These are phyloP conservation scores for Coelopa pilipes DNA, from an alignment of 2,888 invertebrate species.

Conservation along the genomic window DNA sequence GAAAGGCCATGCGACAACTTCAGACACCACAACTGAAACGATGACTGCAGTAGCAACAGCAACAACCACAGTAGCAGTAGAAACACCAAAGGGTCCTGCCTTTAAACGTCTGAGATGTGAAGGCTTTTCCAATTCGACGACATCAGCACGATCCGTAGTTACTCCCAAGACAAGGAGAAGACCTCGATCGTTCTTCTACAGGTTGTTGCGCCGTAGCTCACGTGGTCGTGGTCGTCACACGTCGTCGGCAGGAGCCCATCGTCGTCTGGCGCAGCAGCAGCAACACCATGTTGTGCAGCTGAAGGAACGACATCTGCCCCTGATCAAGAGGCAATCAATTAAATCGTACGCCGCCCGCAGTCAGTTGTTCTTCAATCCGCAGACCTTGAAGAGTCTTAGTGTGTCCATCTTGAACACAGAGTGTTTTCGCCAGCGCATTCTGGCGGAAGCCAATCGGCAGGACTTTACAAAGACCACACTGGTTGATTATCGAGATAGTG, in stretches of 20 bases:
- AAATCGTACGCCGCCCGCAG: conserved; percentile 43
- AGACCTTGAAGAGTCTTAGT: conserved; percentile 53
- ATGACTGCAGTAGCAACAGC: background rate
- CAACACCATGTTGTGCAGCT: conserved; percentile 35
- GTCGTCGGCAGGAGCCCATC: background rate
- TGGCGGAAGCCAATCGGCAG: background rate
- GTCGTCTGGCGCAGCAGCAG: conserved; percentile 20
- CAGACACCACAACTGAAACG: background rate
- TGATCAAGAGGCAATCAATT: conserved; percentile 53
- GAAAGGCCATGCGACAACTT: conserved; percentile 1
- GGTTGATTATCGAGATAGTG: background rate
- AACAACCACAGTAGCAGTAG: background rate
- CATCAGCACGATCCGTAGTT: background rate
- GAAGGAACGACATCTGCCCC: conserved; percentile 52
- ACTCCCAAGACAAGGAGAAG: conserved; percentile 34
- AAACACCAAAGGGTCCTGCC: background rate
- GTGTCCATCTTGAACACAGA: conserved; percentile 51
- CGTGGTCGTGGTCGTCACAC: conserved; percentile 24
- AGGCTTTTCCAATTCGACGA: background rate
- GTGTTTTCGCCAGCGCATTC: conserved; percentile 47
- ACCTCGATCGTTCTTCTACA: conserved; percentile 48
- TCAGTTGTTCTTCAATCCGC: conserved; percentile 45
- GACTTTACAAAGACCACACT: background rate
- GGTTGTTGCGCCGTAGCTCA: conserved; percentile 44
- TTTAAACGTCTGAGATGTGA: background rate